phyloP scores from a whole-genome alignment of 2,797 vertebrate genomes.

The Enteromius thamalakanensis region DNA sequence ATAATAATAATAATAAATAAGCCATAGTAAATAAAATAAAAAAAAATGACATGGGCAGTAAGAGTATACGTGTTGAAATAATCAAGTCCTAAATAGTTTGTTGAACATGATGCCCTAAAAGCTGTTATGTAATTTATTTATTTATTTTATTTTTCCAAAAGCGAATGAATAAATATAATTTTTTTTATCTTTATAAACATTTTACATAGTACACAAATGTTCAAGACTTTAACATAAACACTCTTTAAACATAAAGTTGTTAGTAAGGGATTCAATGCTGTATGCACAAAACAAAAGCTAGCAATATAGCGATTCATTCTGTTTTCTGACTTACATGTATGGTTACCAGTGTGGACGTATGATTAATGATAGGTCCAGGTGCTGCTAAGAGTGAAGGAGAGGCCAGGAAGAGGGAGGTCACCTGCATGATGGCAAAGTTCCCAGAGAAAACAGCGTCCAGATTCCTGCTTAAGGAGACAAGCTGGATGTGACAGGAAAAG shows the following conservation, averaged over 20 bases:
- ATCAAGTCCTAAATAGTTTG: background rate
- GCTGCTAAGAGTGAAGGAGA: conserved; percentile 1
- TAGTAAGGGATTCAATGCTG: too few species aligned
- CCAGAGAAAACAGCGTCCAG: conserved; percentile 37
- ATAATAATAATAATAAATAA: background rate
- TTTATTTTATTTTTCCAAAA: background rate
- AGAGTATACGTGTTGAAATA: background rate
- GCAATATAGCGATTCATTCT: background rate
- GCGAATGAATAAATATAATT: background rate
- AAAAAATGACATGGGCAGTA: background rate
- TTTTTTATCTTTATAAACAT: background rate
- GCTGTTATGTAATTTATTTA: background rate
- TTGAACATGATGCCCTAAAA: background rate
- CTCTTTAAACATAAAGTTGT: background rate
- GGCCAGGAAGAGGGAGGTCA: conserved; percentile 38
- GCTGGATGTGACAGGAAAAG: conserved; percentile 51
- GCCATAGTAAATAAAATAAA: background rate
- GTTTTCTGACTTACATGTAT: background rate
- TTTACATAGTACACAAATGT: background rate
- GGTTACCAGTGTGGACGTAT: background rate
- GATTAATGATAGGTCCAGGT: conserved; percentile 35
- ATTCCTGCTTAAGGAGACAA: conserved; percentile 47
- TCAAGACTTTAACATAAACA: background rate
- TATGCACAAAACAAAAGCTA: background rate
- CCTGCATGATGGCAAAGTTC: conserved; percentile 40